A percentile compares a stretch with the other conserved stretches of the same genome.
These are phyloP conservation scores for Ariopsis seemanni DNA, from an alignment of 2,113 vertebrate species.

Conservation along the genomic window DNA sequence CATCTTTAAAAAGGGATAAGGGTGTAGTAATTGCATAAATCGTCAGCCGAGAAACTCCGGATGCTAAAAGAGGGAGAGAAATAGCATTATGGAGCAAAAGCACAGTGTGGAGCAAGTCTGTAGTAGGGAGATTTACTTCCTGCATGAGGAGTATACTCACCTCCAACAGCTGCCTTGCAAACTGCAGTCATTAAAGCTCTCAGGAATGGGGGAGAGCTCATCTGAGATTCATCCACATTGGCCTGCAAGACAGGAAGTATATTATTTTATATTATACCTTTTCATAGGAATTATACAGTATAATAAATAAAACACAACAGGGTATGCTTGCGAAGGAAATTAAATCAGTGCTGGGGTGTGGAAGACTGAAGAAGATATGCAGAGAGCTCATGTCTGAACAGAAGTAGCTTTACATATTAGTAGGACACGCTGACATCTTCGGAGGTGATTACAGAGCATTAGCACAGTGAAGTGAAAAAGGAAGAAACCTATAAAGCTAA, in stretches of 20 bases:
- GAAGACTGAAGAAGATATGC: background rate
- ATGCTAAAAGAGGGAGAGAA: background rate
- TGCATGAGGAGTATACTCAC: slow-evolving; percentile 67
- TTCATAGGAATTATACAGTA: no score
- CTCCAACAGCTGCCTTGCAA: slow-evolving; percentile 96
- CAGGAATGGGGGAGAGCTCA: slow-evolving; percentile 95
- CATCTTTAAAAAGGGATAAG: background rate
- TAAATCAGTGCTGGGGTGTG: background rate
- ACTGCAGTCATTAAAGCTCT: slow-evolving; percentile 98
- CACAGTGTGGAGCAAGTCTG: background rate
- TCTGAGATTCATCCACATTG: slow-evolving; percentile 92
- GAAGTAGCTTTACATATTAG: background rate
- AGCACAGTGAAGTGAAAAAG: background rate
- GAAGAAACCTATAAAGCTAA: background rate
- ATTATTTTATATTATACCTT: background rate
- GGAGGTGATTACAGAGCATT: background rate
- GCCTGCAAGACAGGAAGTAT: slow-evolving; percentile 74
- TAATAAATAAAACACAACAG: background rate
- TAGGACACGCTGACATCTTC: background rate
- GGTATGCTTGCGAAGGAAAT: background rate
- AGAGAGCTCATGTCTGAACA: background rate
- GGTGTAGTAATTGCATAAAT: background rate
- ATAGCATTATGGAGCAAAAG: background rate
- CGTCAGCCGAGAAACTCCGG: background rate
- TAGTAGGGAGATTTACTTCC: background rate